Percentiles rank a stretch among this genome's conserved stretches.
Evolutionary conservation across 2,113 vertebrate species (phyloP).

Genomic region (Siniperca chuatsi): DNA sequence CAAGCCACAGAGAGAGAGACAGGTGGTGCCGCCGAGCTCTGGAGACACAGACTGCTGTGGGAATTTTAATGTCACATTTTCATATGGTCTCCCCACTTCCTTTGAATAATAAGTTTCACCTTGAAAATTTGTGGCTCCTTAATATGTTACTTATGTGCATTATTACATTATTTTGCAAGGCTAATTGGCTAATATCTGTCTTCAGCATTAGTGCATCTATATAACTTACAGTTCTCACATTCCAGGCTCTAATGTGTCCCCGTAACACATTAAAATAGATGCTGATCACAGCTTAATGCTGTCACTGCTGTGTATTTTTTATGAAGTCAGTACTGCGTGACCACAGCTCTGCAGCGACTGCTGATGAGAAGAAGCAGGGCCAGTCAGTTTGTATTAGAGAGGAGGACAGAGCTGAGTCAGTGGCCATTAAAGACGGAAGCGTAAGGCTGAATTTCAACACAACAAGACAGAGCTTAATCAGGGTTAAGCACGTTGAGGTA

Average conservation of each 20-base stretch:
- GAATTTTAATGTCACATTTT: constrained; percentile 64
- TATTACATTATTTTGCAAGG: constrained; percentile 6
- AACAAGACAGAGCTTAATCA: constrained; percentile 32
- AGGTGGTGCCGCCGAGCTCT: constrained; percentile 37
- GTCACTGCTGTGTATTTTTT: constrained; percentile 50
- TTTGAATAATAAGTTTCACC: constrained; percentile 49
- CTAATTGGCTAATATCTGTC: constrained; percentile 28
- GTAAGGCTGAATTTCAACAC: constrained; percentile 37
- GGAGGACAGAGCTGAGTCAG: constrained; percentile 53
- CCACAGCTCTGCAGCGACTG: constrained; percentile 32
- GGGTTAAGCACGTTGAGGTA: constrained; percentile 17
- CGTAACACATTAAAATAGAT: constrained; percentile 30
- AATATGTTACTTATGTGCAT: constrained; percentile 16
- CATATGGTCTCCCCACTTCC: constrained; percentile 5
- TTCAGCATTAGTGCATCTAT: background rate
- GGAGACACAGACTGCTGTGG: constrained; percentile 16
- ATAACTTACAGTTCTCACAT: background rate
- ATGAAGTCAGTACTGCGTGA: constrained; percentile 51
- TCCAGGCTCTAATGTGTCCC: constrained; percentile 20
- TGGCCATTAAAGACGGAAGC: constrained; percentile 39
- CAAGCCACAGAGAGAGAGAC: constrained; percentile 7
- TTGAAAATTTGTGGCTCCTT: constrained; percentile 30
- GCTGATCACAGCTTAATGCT: constrained; percentile 52
- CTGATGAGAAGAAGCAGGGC: constrained; percentile 50
- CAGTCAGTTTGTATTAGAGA: constrained; percentile 47